A percentile compares a stretch with the other conserved stretches of the same genome.
Evolutionary conservation across 2,797 vertebrate species (phyloP).

Genomic region (Sebastes jordani): DNA sequence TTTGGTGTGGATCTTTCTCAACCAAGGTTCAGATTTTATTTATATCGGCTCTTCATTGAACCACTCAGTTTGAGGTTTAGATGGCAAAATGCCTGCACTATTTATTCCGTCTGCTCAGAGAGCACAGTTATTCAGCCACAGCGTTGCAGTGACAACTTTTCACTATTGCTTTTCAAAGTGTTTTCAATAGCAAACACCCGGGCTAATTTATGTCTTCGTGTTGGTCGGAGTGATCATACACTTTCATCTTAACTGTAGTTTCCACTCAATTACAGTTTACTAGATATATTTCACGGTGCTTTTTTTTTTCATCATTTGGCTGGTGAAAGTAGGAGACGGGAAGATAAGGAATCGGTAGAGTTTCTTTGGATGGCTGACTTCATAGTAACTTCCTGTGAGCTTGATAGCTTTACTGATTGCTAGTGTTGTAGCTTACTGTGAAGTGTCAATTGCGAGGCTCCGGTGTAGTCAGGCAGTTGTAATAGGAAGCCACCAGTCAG

Average conservation of each 20-base stretch:
- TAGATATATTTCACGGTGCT: conserved; percentile 45
- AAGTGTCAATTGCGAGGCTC: conserved; percentile 73
- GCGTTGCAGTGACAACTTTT: conserved; percentile 47
- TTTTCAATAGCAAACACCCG: conserved; percentile 53
- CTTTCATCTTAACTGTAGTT: conserved; percentile 47
- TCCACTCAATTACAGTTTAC: conserved; percentile 48
- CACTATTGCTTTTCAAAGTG: conserved; percentile 40
- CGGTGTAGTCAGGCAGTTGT: conserved; percentile 72
- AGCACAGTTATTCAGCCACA: conserved; percentile 50
- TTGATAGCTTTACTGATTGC: conserved; percentile 77
- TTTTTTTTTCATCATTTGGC: conserved; percentile 36
- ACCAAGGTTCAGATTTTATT: conserved; percentile 50
- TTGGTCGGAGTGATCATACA: conserved; percentile 34
- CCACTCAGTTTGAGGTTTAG: conserved; percentile 49
- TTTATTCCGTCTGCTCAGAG: conserved; percentile 42
- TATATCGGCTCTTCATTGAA: conserved; percentile 55
- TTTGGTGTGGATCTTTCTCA: conserved; percentile 50
- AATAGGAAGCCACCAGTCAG: conserved; percentile 79
- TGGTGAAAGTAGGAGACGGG: conserved; percentile 43
- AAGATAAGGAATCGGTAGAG: conserved; percentile 52
- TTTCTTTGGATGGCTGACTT: conserved; percentile 74
- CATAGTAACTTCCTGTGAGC: conserved; percentile 71
- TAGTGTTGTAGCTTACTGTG: conserved; percentile 65
- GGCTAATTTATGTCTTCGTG: conserved; percentile 49
- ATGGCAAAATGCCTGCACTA: conserved; percentile 49